A percentile compares a stretch with the other conserved stretches of the same genome.
Evolutionary conservation across 1,140 invertebrate genomes (phyloP).

Genomic region (Amphibalanus amphitrite): DNA sequence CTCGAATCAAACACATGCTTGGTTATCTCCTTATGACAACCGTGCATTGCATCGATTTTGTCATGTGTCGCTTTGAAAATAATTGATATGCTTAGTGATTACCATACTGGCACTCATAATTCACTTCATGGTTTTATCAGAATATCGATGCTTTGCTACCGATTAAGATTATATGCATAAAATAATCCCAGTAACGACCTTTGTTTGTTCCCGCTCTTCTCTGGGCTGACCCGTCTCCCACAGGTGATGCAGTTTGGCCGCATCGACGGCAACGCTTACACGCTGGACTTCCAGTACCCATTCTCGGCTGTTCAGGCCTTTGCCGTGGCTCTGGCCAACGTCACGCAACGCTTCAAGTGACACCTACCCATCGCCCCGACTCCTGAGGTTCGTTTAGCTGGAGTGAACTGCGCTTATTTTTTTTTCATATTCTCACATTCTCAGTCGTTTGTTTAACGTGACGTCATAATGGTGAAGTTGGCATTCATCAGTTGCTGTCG

Average conservation of each 20-base stretch:
- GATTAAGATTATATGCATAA: too few species aligned
- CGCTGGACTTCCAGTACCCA: slow-evolving; percentile 95
- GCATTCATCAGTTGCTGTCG: background rate
- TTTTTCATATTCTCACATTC: background rate
- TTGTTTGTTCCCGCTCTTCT: too few species aligned
- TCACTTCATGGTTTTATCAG: too few species aligned
- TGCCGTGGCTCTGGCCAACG: slow-evolving; percentile 92
- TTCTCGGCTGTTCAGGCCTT: slow-evolving; percentile 97
- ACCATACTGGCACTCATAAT: too few species aligned
- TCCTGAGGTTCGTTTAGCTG: background rate
- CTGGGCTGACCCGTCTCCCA: slow-evolving; percentile 16
- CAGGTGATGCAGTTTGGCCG: slow-evolving; percentile 99
- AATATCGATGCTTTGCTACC: too few species aligned
- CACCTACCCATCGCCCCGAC: background rate
- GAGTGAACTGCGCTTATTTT: background rate
- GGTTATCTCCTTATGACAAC: too few species aligned
- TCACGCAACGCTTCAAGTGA: slow-evolving; percentile 92
- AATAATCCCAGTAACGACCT: too few species aligned
- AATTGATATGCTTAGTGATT: too few species aligned
- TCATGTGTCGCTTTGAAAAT: too few species aligned
- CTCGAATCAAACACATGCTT: too few species aligned
- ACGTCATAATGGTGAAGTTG: background rate
- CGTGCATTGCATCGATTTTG: too few species aligned
- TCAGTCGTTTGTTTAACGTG: too few species aligned
- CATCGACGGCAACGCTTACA: slow-evolving; percentile 96